Base-by-base conservation (phyloP, 2,888 invertebrate species). In the Calliphora vomitoria region DNA sequence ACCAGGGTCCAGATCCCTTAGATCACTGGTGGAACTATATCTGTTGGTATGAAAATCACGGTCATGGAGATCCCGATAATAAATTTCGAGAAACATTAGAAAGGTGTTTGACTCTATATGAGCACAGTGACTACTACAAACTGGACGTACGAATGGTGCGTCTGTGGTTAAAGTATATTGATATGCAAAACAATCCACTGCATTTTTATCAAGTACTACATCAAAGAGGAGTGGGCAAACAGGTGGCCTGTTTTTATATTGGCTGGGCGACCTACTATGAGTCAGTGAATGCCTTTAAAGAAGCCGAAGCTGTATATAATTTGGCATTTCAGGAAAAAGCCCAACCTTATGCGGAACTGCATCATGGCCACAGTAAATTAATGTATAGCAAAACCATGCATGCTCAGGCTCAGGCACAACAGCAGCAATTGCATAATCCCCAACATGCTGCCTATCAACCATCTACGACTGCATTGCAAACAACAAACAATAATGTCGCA, bases 221-320 rank as follows among this genome's bases (percentile, higher is more conserved):
- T 91, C 96, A 96, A 89, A 96, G 96, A 90, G 97, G 97, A 35
- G 95, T 98, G 89, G 98, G 98, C 25, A 95, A 96, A 38, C 96
- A 96, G 92, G 96, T 97, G 91, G 96, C 98, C 3, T 96, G 96
- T 87, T 96, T 98, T 92, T 99, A 98, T 92, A 95, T 96, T 89
- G 96, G 97, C 8, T 98, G 98, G 98, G 97, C 98, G 0, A 97
- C 96, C 91, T 97, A 97, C 91, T 96, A 97, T 90, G 98, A 98
- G 92, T 96, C 96, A 88, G 95, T 95, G 18, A 97, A 96, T 85
- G 97, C 98, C 93, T 96, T 95, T 89, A 97, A 97, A 93, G 96
- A 96, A 92, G 98, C 98, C 0, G 97, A 98, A 93, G 95, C 96
- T 90, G 96, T 98, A 50, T 97, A 97, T 91, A 95, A 96, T 93